Evolutionary conservation across 2,113 vertebrate species (phyloP).

Genomic region (Polypterus senegalus): DNA sequence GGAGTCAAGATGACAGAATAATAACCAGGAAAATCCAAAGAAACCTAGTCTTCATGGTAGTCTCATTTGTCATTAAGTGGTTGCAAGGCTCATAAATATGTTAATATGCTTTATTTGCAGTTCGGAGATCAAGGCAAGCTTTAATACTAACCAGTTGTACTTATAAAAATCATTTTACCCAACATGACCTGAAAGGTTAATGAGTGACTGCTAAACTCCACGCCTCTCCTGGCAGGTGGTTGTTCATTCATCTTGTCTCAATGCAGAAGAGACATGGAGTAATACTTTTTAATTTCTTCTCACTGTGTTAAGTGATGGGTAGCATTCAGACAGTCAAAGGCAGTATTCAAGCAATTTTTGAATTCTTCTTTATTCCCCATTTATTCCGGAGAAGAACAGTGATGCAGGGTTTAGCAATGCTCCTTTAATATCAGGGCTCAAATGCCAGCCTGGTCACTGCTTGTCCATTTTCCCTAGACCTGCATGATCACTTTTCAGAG

Average conservation of each 20-base stretch:
- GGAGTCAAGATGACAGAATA: constrained; percentile 19
- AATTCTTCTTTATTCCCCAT: too few species aligned
- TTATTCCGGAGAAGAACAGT: too few species aligned
- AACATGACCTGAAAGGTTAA: background rate
- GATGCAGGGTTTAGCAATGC: too few species aligned
- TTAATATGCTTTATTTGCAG: constrained; percentile 11
- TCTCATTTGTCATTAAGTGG: constrained; percentile 14
- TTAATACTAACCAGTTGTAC: background rate
- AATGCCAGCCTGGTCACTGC: too few species aligned
- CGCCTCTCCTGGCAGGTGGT: background rate
- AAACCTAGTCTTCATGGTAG: constrained; percentile 1
- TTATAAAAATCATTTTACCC: background rate
- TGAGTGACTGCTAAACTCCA: background rate
- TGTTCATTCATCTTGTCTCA: background rate
- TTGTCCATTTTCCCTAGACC: too few species aligned
- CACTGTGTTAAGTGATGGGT: too few species aligned
- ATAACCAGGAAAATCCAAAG: constrained; percentile 8
- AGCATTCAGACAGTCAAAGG: too few species aligned
- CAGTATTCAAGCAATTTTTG: too few species aligned
- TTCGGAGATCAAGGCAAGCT: background rate
- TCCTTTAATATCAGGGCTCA: too few species aligned
- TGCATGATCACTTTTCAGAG: too few species aligned
- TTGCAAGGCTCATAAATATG: constrained; percentile 13
- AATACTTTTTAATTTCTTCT: too few species aligned
- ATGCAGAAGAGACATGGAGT: too few species aligned